phyloP scores from a whole-genome alignment of 2,113 vertebrate genomes.

The Entelurus aequoreus region DNA sequence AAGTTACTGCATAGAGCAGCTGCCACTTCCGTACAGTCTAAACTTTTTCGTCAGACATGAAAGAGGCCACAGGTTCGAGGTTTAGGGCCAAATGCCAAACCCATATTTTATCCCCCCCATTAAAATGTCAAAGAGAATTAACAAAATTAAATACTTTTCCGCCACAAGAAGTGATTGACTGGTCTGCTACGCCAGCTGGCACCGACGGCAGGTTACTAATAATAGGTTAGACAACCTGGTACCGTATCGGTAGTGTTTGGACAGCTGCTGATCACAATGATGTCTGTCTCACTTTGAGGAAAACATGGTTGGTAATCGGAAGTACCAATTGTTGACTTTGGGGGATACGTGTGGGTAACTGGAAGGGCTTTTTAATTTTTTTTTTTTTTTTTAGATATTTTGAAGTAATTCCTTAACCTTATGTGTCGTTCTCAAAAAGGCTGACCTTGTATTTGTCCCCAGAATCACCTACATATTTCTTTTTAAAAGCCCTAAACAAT shows the following conservation, averaged over 20 bases:
- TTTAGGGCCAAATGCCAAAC: constrained; percentile 25
- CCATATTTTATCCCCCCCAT: constrained; percentile 28
- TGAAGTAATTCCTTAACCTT: constrained; percentile 28
- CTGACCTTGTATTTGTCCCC: constrained; percentile 9
- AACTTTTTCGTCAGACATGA: constrained; percentile 31
- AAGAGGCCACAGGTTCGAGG: constrained; percentile 32
- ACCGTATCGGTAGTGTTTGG: constrained; percentile 23
- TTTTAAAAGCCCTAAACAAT: constrained; percentile 12
- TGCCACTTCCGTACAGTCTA: constrained; percentile 33
- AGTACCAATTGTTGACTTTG: constrained; percentile 47
- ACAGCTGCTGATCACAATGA: constrained; percentile 44
- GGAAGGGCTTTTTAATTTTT: constrained; percentile 10
- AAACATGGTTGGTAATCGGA: constrained; percentile 34
- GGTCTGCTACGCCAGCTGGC: not conserved
- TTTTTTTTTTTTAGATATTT: not conserved
- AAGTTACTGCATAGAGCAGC: constrained; percentile 46
- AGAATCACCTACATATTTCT: constrained; percentile 36
- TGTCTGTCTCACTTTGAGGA: constrained; percentile 42
- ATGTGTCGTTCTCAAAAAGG: not conserved
- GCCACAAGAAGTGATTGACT: not conserved
- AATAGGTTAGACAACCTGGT: constrained; percentile 4
- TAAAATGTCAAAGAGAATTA: constrained; percentile 23
- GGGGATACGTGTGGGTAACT: constrained; percentile 58
- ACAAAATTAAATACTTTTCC: not conserved
- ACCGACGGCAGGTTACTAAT: not conserved